Conservation (phyloP, 2,113 vertebrate genomes). For the Alexandromys fortis region DNA sequence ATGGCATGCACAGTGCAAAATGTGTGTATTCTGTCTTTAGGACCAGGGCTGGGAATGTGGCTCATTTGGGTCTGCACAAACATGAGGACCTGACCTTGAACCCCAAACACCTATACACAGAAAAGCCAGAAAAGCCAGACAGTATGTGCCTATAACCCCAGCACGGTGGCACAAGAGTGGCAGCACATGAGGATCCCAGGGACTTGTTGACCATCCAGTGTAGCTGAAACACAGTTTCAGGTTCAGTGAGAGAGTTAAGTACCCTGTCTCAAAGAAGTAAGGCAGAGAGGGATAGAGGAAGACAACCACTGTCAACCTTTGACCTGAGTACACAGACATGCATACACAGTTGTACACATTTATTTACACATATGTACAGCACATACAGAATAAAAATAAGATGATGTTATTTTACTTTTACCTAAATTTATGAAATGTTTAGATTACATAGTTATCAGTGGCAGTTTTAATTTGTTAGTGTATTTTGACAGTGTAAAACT, state of each 20-base stretch:
- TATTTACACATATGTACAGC: not conserved
- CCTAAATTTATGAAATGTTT: conserved; percentile 32
- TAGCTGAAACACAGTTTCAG: not conserved
- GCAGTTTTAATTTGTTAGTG: not conserved
- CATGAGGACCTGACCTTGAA: not conserved
- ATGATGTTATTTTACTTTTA: not conserved
- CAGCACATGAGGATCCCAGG: not conserved
- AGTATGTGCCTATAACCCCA: not conserved
- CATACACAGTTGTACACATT: not conserved
- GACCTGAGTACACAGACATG: not conserved
- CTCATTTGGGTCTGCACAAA: not conserved
- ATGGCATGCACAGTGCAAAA: not conserved
- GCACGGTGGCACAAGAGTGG: not conserved
- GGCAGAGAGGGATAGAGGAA: not conserved
- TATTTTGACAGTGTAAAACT: not conserved
- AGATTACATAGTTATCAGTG: not conserved
- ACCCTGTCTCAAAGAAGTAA: not conserved
- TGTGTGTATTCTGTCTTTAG: not conserved
- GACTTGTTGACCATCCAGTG: not conserved
- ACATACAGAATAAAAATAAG: not conserved
- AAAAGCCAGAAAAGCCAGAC: not conserved
- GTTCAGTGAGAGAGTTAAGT: not conserved
- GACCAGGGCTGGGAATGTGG: not conserved
- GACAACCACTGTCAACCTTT: not conserved
- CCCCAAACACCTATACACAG: not conserved